These are phyloP conservation scores for Caenorhabditis sp. DNA, from an alignment of 2,888 invertebrate species.

Conservation along the genomic window DNA sequence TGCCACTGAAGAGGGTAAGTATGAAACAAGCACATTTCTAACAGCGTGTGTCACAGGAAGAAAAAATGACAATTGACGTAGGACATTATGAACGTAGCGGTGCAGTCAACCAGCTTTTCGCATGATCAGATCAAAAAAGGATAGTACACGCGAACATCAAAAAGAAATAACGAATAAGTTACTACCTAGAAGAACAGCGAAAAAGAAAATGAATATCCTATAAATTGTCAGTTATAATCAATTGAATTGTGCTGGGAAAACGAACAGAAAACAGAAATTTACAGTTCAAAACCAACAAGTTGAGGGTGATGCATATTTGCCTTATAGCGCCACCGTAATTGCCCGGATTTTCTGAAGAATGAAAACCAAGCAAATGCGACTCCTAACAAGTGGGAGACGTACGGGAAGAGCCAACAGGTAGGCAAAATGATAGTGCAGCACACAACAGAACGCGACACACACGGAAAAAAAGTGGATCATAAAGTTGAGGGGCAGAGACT, in stretches of 20 bases:
- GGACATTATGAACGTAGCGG: conserved; percentile 50
- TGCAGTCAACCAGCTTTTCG: conserved; percentile 36
- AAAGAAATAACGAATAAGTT: conserved; percentile 48
- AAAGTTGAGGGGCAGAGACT: background rate
- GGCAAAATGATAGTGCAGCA: conserved; percentile 52
- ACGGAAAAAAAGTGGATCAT: conserved; percentile 44
- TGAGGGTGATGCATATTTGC: conserved; percentile 68
- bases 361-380: conserved; percentile 46
- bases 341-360: conserved; percentile 25
- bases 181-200: conserved; percentile 48
- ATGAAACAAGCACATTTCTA: conserved; percentile 54
- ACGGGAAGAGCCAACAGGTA: conserved; percentile 66
- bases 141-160: conserved; percentile 39
- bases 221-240: conserved; percentile 43
- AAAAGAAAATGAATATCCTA: conserved; percentile 53
- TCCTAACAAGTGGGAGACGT: conserved; percentile 14
- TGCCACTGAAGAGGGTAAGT: conserved; percentile 40
- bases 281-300: conserved; percentile 63
- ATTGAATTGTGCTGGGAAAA: conserved; percentile 20
- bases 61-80: conserved; percentile 47
- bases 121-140: conserved; percentile 43
- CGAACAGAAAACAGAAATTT: conserved; percentile 9
- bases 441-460: conserved; percentile 47
- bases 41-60: conserved; percentile 55
- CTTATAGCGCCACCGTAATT: conserved; percentile 70